Evolutionary conservation across 2,113 vertebrate species (phyloP).

Genomic region (Suncus etruscus): DNA sequence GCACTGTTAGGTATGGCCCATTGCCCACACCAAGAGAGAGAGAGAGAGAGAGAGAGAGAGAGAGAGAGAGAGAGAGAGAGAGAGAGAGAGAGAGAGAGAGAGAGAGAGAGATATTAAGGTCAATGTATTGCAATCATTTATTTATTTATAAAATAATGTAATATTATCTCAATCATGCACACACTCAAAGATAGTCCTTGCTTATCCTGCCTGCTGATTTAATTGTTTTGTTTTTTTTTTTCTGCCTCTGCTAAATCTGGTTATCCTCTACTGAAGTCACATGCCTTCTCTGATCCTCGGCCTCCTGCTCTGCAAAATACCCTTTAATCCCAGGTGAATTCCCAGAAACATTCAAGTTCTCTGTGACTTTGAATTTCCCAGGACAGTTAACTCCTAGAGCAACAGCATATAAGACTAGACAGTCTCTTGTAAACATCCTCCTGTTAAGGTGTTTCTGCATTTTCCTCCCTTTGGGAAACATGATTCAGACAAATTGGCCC

Average conservation of each 20-base stretch:
- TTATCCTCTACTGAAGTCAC: background rate
- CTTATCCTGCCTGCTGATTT: background rate
- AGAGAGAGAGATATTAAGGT: too few relatives aligned
- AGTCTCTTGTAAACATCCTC: background rate
- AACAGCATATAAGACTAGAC: background rate
- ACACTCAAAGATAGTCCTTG: background rate
- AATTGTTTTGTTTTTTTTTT: too few relatives aligned
- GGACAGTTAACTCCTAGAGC: background rate
- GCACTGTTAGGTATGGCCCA: too few relatives aligned
- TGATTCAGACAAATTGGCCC: background rate
- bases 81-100: too few relatives aligned
- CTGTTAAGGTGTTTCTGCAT: background rate
- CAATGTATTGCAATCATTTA: background rate
- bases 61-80: too few relatives aligned
- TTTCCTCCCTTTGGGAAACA: slow-evolving; percentile 14
- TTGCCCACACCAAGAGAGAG: too few relatives aligned
- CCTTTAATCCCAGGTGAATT: background rate
- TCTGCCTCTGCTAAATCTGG: background rate
- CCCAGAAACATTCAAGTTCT: background rate
- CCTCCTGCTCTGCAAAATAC: background rate
- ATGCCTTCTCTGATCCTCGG: background rate
- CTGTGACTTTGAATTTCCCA: background rate
- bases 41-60: too few relatives aligned
- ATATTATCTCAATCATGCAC: background rate
- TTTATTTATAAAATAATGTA: background rate